phyloP scores from a whole-genome alignment of 2,113 vertebrate species.

The Platichthys stellatus region DNA sequence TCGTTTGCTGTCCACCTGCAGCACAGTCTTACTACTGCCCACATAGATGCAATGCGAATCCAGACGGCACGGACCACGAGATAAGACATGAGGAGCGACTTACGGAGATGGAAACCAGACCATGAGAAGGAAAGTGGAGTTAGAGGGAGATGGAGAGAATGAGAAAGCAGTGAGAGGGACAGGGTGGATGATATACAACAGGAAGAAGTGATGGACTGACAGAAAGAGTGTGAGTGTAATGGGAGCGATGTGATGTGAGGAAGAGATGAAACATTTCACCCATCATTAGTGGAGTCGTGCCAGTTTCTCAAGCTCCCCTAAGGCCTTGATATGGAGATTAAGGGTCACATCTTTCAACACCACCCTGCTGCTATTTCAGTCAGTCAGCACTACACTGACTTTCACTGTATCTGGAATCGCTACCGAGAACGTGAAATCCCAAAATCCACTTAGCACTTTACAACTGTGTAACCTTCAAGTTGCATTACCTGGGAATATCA shows the following conservation, averaged over 20 bases:
- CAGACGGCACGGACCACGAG: not conserved
- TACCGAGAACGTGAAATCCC: constrained; percentile 29
- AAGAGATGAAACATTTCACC: constrained; percentile 66
- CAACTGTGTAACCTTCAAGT: not conserved
- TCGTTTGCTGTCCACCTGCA: constrained; percentile 25
- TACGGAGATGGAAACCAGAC: not conserved
- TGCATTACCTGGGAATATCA: constrained; percentile 10
- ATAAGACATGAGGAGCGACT: not conserved
- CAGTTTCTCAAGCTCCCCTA: constrained; percentile 35
- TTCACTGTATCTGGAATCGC: constrained; percentile 22
- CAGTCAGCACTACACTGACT: constrained; percentile 29
- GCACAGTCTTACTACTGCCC: constrained; percentile 29
- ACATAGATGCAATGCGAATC: constrained; percentile 17
- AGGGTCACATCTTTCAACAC: constrained; percentile 50
- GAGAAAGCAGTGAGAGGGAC: constrained; percentile 22
- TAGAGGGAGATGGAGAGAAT: not conserved
- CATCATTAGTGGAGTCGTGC: constrained; percentile 65
- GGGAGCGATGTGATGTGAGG: constrained; percentile 52
- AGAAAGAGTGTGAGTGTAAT: constrained; percentile 26
- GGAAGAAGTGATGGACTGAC: not conserved
- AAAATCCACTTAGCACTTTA: constrained; percentile 21
- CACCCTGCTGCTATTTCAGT: constrained; percentile 66
- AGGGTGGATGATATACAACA: constrained; percentile 3
- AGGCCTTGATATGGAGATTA: constrained; percentile 44
- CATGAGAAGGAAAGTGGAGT: constrained; percentile 3